Evolutionary conservation across 2,113 vertebrate species (phyloP).

Genomic region (Picathartes gymnocephalus): DNA sequence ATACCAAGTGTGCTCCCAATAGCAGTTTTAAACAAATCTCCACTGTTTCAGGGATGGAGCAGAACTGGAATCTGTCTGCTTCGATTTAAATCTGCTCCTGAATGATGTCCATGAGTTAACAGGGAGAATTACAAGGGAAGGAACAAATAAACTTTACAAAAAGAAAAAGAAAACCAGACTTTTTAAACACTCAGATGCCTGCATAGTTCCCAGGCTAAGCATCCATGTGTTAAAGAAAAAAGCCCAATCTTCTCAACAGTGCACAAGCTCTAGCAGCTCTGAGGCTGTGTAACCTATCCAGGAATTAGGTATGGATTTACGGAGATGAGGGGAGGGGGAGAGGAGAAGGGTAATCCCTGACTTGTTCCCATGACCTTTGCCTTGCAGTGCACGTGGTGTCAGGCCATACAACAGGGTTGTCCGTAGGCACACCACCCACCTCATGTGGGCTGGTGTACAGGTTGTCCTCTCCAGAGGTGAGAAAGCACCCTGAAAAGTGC

Average conservation of each 20-base stretch:
- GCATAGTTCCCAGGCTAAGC: conserved; percentile 43
- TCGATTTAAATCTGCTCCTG: conserved; percentile 51
- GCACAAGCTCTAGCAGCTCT: neutral
- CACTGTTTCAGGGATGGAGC: neutral
- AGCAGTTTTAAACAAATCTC: conserved; percentile 55
- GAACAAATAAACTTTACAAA: conserved; percentile 65
- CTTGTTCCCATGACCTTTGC: neutral
- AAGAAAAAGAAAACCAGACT: conserved; percentile 55
- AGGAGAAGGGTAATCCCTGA: neutral
- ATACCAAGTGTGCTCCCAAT: conserved; percentile 30
- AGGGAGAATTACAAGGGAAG: conserved; percentile 38
- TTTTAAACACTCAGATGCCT: conserved; percentile 1
- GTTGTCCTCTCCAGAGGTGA: neutral
- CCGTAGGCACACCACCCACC: neutral
- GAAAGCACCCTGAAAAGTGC: neutral
- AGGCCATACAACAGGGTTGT: neutral
- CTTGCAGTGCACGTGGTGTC: neutral
- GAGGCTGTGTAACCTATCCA: neutral
- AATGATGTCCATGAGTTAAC: conserved; percentile 53
- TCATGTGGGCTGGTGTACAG: accelerated
- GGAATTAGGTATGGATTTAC: neutral
- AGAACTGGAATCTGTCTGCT: conserved; percentile 60
- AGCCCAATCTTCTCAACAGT: neutral
- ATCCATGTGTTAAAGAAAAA: neutral
- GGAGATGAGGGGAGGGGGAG: neutral